Evolutionary conservation across 1,140 invertebrate genomes (phyloP).

Genomic region (Cryptotermes secundus): DNA sequence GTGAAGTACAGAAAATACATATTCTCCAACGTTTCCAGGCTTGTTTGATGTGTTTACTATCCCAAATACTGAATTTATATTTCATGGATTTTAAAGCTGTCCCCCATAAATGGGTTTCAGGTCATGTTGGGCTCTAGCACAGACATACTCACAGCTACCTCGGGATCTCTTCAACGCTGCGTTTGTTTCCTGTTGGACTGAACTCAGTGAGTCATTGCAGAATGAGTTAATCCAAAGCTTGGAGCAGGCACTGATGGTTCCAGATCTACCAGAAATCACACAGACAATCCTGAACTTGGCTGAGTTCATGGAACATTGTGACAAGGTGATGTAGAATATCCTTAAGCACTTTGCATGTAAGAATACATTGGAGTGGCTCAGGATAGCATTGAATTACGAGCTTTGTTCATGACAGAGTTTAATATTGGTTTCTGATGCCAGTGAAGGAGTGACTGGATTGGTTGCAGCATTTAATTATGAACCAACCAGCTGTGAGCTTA

Average conservation of each 20-base stretch:
- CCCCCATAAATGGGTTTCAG: conserved; percentile 42
- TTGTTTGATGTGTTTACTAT: too few species aligned
- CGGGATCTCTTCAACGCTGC: conserved; percentile 97
- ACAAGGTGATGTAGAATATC: conserved; percentile 59
- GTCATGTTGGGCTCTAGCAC: conserved; percentile 88
- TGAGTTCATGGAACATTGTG: conserved; percentile 99
- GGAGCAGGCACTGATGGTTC: conserved; percentile 85
- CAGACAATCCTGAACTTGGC: conserved; percentile 97
- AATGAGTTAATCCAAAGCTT: conserved; percentile 84
- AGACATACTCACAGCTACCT: conserved; percentile 90
- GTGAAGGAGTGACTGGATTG: too few species aligned
- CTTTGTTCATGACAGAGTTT: too few species aligned
- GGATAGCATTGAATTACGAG: too few species aligned
- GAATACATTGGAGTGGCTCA: neutral
- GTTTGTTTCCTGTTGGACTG: conserved; percentile 98
- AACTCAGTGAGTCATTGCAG: conserved; percentile 79
- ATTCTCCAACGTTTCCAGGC: too few species aligned
- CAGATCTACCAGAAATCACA: conserved; percentile 95
- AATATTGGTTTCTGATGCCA: too few species aligned
- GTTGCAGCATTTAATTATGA: too few species aligned
- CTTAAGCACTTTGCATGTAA: neutral
- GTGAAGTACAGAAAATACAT: too few species aligned
- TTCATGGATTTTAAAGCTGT: too few species aligned
- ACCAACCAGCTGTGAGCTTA: too few species aligned
- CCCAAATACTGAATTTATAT: too few species aligned